Conservation (phyloP, 1,140 invertebrate genomes). For the Metaphire vulgaris region DNA sequence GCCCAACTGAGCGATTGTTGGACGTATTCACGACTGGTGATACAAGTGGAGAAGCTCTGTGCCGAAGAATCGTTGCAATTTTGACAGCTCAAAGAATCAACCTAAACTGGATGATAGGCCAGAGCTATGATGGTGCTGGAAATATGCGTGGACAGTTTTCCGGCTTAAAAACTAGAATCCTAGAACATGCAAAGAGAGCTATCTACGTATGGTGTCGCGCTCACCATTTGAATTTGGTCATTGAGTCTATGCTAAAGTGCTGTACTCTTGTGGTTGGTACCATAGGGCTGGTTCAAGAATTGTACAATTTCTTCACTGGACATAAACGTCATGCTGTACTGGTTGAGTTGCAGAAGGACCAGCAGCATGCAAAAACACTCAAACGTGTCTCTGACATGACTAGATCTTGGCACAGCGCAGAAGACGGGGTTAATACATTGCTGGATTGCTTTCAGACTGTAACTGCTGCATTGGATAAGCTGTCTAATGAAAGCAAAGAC, state of each 20-base stretch:
- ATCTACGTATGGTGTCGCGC: slow-evolving; percentile 1
- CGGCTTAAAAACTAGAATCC: neutral
- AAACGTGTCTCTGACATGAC: neutral
- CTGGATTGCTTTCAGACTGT: neutral
- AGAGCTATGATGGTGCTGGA: slow-evolving; percentile 10
- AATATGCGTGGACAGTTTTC: slow-evolving; percentile 1
- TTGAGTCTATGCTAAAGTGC: slow-evolving; percentile 5
- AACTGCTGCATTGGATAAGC: neutral
- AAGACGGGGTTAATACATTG: neutral
- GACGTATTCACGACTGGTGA: slow-evolving; percentile 4
- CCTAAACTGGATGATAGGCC: slow-evolving; percentile 1
- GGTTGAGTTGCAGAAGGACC: neutral
- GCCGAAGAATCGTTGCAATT: neutral
- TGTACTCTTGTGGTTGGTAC: neutral
- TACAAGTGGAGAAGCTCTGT: neutral
- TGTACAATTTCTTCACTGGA: neutral
- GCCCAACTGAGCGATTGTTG: neutral
- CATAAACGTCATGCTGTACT: neutral
- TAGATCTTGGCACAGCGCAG: neutral
- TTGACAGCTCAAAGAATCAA: neutral
- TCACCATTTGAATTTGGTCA: slow-evolving; percentile 6
- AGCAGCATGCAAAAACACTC: neutral
- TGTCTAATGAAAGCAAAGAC: neutral
- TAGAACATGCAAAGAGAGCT: neutral
- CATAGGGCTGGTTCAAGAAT: neutral